These are phyloP conservation scores for Episyrphus balteatus DNA, from an alignment of 1,140 invertebrate genomes.

Conservation along the genomic window DNA sequence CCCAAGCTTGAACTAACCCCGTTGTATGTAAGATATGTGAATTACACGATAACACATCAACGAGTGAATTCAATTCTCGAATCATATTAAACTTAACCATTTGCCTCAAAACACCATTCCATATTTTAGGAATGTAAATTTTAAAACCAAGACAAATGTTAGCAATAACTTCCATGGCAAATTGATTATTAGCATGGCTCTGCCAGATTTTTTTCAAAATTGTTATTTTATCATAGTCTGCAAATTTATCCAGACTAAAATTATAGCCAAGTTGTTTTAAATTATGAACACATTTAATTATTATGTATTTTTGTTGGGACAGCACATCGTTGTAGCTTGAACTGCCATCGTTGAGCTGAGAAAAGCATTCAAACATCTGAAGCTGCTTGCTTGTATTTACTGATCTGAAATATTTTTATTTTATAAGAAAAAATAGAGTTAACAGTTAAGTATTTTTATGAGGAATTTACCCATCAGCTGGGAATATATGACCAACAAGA, in stretches of 20 bases:
- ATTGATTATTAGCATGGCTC: conserved; percentile 26
- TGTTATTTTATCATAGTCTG: conserved; percentile 27
- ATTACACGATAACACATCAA: conserved; percentile 28
- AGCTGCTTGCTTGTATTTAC: conserved; percentile 30
- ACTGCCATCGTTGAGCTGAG: conserved; percentile 29
- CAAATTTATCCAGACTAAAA: conserved; percentile 28
- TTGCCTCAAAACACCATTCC: conserved; percentile 34
- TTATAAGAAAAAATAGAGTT: not conserved
- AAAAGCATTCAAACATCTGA: conserved; percentile 34
- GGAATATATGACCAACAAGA: conserved; percentile 19
- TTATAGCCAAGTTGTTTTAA: conserved; percentile 32
- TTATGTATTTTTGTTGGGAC: conserved; percentile 28
- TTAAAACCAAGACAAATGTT: conserved; percentile 33
- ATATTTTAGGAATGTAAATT: conserved; percentile 29
- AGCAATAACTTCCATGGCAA: conserved; percentile 28
- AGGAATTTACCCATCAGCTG: conserved; percentile 25
- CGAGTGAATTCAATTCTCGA: conserved; percentile 21
- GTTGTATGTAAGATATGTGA: conserved; percentile 22
- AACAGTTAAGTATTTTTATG: not conserved
- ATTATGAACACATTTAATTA: conserved; percentile 32
- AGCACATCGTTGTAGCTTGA: conserved; percentile 23
- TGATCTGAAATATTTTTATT: conserved; percentile 14
- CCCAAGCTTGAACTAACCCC: conserved; percentile 25
- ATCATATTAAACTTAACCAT: conserved; percentile 34
- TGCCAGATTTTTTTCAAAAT: conserved; percentile 34